Percentiles rank a stretch among this genome's conserved stretches.
Evolutionary conservation across 2,113 vertebrate genomes (phyloP).

Genomic region (Podarcis cretensis): DNA sequence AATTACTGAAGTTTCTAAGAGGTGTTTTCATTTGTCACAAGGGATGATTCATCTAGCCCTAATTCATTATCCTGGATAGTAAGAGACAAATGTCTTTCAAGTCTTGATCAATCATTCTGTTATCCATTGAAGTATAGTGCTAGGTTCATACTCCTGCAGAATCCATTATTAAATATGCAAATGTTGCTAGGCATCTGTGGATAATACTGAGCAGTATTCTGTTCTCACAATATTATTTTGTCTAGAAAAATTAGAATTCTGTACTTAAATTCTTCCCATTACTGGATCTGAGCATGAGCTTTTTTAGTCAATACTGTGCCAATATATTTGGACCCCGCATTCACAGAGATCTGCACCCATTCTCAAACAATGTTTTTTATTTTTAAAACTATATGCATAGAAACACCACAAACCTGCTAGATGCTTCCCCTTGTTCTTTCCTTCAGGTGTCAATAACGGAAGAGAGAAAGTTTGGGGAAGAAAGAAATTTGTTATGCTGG

Average conservation of each 20-base stretch:
- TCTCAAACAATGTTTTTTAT: conserved; percentile 45
- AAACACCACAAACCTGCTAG: conserved; percentile 90
- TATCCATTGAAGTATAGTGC: neutral
- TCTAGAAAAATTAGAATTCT: conserved; percentile 6
- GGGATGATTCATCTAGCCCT: neutral
- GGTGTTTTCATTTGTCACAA: neutral
- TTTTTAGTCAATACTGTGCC: conserved; percentile 33
- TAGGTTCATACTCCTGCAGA: neutral
- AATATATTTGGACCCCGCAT: conserved; percentile 48
- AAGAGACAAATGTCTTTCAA: neutral
- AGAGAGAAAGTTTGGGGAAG: conserved; percentile 67
- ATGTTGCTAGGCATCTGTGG: neutral
- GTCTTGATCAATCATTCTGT: neutral
- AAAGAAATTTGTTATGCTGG: conserved; percentile 47
- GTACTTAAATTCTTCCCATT: neutral
- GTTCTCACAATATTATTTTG: neutral
- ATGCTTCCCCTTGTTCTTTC: conserved; percentile 92
- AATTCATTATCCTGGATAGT: neutral
- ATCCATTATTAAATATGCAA: neutral
- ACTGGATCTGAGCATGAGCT: neutral
- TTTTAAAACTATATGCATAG: conserved; percentile 60
- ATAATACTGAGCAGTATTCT: neutral
- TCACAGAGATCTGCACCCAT: conserved; percentile 54
- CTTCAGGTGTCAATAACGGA: conserved; percentile 82
- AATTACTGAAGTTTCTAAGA: too few relatives aligned